Percentiles rank a stretch among this genome's conserved stretches.
Conservation (phyloP, 2,888 invertebrate genomes). For the Dynastes grantii region DNA sequence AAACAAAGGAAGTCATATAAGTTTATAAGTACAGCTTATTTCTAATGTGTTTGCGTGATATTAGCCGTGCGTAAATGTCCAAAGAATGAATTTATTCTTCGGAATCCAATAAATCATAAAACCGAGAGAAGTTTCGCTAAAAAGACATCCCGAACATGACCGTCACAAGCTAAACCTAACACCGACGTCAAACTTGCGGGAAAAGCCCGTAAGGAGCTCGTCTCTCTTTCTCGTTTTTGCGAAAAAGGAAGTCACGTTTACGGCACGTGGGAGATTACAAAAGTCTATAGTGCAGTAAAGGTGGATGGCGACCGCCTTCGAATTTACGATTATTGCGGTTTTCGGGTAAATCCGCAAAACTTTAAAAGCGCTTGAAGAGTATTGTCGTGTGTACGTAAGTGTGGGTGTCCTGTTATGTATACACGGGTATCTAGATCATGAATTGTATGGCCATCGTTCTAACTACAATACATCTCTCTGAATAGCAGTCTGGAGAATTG, state of each 20-base stretch:
- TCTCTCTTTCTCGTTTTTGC: neutral
- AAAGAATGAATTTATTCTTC: conserved; percentile 2
- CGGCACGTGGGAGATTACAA: conserved; percentile 60
- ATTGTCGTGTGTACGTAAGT: conserved; percentile 10
- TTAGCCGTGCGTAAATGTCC: neutral
- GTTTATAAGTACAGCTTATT: too few relatives aligned
- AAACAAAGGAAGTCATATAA: too few relatives aligned
- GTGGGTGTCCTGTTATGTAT: neutral
- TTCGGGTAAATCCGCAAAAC: conserved; percentile 58
- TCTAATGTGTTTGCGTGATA: too few relatives aligned
- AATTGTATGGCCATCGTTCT: conserved; percentile 48
- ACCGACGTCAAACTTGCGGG: neutral
- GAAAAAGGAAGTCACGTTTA: conserved; percentile 54
- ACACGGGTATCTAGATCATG: conserved; percentile 27
- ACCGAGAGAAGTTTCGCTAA: neutral
- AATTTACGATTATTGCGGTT: conserved; percentile 63
- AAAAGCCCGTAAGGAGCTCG: neutral
- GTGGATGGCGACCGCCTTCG: conserved; percentile 57
- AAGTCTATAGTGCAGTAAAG: conserved; percentile 63
- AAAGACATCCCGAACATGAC: neutral
- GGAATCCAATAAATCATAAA: conserved; percentile 8
- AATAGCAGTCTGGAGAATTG: conserved; percentile 38
- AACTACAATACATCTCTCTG: conserved; percentile 29
- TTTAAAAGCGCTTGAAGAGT: conserved; percentile 53
- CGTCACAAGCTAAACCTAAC: neutral